Percentiles rank a stretch among this genome's conserved stretches.
Conservation (phyloP, 2,113 vertebrate species). For the Pipra filicauda region DNA sequence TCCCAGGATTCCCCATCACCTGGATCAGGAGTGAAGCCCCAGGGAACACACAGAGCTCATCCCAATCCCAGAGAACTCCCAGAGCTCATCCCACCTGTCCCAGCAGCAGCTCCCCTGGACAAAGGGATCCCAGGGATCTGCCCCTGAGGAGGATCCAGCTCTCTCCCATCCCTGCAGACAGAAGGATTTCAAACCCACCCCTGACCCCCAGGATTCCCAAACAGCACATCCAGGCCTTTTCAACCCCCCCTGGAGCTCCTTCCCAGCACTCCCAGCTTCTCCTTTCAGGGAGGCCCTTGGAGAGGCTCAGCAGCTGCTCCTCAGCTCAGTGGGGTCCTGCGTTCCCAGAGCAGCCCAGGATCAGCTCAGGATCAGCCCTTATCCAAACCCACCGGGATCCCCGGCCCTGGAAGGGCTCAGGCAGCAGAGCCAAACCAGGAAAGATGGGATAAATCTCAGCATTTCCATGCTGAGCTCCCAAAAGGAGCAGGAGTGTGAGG, state of each 20-base stretch:
- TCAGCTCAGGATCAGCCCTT: too few relatives aligned
- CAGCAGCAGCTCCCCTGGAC: neutral
- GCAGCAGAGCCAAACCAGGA: neutral
- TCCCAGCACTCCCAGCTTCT: neutral
- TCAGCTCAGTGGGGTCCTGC: slow-evolving; percentile 19
- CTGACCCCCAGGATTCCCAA: neutral
- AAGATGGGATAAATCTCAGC: neutral
- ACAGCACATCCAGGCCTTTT: neutral
- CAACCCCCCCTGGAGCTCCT: neutral
- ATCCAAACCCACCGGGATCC: neutral
- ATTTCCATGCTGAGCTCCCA: slow-evolving; percentile 1
- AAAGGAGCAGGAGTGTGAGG: neutral
- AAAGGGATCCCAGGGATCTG: too few relatives aligned
- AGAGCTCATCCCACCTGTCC: too few relatives aligned
- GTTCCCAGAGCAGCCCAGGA: neutral
- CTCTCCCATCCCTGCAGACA: neutral
- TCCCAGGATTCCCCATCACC: too few relatives aligned
- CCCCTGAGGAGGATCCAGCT: neutral
- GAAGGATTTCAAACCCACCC: neutral
- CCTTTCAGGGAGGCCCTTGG: slow-evolving; percentile 29
- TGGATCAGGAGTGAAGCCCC: too few relatives aligned
- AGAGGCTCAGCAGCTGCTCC: slow-evolving; percentile 40
- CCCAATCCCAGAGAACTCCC: neutral
- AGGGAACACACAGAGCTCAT: too few relatives aligned
- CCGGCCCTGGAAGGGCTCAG: neutral